A percentile compares a stretch with the other conserved stretches of the same genome.
phyloP scores from a whole-genome alignment of 2,113 vertebrate genomes.

The Mirza zaza region DNA sequence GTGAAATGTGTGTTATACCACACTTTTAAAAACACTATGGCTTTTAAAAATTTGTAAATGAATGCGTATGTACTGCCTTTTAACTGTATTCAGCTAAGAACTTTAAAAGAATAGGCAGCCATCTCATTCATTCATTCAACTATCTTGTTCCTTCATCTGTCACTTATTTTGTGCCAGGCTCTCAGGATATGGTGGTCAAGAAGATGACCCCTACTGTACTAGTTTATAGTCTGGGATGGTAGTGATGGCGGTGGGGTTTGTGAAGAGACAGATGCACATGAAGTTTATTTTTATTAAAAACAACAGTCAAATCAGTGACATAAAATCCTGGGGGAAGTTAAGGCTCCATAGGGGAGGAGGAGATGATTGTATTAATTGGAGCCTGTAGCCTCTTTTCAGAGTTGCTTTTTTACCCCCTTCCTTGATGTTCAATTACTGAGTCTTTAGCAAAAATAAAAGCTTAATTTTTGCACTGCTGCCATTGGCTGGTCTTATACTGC shows the following conservation, averaged over 20 bases:
- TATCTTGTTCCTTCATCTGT: conserved; percentile 21
- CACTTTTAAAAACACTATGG: not conserved
- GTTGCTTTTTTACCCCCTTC: not conserved
- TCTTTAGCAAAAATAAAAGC: conserved; percentile 27
- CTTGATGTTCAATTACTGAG: conserved; percentile 28
- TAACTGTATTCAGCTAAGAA: conserved; percentile 16
- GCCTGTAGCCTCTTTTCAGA: not conserved
- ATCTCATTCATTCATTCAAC: conserved; percentile 38
- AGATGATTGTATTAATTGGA: conserved; percentile 28
- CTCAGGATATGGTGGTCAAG: conserved; percentile 12
- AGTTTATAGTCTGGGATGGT: conserved; percentile 6
- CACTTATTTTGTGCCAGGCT: conserved; percentile 28
- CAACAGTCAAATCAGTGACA: not conserved
- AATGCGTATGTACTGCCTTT: not conserved
- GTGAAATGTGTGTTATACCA: not conserved
- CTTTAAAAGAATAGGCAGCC: conserved; percentile 1
- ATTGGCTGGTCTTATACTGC: not conserved
- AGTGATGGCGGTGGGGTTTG: not conserved
- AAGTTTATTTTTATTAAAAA: conserved; percentile 51
- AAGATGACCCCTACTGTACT: not conserved
- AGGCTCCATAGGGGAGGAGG: not conserved
- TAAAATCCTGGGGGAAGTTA: conserved; percentile 27
- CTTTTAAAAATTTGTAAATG: conserved; percentile 43
- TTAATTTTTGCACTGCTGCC: not conserved
- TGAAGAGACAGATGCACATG: not conserved